Percentiles rank a stretch among this genome's conserved stretches.
These are phyloP conservation scores for Pseudomyrmex cubaensis DNA, from an alignment of 1,140 invertebrate species.

Conservation along the genomic window DNA sequence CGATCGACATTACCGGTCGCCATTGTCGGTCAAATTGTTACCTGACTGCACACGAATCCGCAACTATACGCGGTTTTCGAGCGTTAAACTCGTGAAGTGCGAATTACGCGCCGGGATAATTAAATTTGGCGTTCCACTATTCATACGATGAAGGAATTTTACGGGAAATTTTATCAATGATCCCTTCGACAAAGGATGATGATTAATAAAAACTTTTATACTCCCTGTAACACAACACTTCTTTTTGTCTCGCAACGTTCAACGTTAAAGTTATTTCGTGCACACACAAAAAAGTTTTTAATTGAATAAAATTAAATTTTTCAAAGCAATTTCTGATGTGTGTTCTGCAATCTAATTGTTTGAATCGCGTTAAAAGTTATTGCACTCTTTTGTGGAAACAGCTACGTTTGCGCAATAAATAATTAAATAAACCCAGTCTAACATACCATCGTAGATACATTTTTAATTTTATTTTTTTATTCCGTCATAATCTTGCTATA, in stretches of 20 bases:
- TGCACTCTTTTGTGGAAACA: neutral
- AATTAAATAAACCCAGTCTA: neutral
- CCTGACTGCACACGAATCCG: neutral
- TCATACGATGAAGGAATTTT: neutral
- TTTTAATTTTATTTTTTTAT: too few species aligned
- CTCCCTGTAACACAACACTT: too few species aligned
- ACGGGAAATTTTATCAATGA: neutral
- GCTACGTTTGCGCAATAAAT: neutral
- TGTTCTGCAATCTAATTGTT: neutral
- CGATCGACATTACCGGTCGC: conserved; percentile 10
- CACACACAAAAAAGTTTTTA: too few species aligned
- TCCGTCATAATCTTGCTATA: too few species aligned
- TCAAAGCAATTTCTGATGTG: neutral
- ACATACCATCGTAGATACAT: neutral
- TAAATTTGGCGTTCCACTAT: conserved; percentile 3
- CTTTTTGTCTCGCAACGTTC: too few species aligned
- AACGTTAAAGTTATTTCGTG: too few species aligned
- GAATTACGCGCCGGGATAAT: conserved; percentile 24
- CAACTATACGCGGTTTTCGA: neutral
- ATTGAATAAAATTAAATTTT: too few species aligned
- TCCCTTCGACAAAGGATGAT: neutral
- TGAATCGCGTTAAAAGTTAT: neutral
- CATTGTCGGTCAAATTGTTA: neutral
- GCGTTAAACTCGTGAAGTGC: conserved; percentile 13
- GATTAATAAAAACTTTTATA: conserved; percentile 3